These are phyloP conservation scores for Rotaria socialis DNA, from an alignment of 2,888 invertebrate genomes.

Conservation along the genomic window DNA sequence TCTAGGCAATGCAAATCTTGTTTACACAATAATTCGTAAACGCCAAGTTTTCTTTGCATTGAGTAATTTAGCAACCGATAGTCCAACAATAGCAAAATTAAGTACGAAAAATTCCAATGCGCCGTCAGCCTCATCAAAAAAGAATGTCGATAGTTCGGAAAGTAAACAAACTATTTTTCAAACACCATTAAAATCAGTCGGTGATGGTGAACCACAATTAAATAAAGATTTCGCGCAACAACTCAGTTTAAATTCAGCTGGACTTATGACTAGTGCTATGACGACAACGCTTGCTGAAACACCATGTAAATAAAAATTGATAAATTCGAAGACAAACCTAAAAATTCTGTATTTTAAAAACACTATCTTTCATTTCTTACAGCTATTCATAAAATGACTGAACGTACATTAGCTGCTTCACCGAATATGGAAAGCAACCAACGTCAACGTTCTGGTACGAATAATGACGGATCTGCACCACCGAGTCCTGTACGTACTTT, in stretches of 20 bases:
- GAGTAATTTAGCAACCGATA: conserved; percentile 92
- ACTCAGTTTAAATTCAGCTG: conserved; percentile 58
- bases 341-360: neutral
- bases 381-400: conserved; percentile 67
- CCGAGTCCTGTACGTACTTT: neutral
- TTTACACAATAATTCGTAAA: conserved; percentile 96
- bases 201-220: neutral
- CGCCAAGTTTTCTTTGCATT: conserved; percentile 93
- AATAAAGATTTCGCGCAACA: conserved; percentile 49
- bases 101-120: conserved; percentile 50
- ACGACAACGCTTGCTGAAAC: conserved; percentile 84
- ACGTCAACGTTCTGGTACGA: neutral
- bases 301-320: conserved; percentile 65
- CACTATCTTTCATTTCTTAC: conserved; percentile 20
- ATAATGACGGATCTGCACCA: neutral
- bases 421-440: neutral
- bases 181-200: conserved; percentile 47
- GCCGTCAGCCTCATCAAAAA: neutral
- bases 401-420: conserved; percentile 26
- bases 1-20: conserved; percentile 88
- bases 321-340: too few relatives aligned
- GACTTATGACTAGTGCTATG: conserved; percentile 69
- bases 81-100: conserved; percentile 76
- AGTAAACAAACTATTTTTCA: conserved; percentile 45
- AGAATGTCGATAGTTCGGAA: neutral